Percentiles rank a stretch among this genome's conserved stretches.
These are phyloP conservation scores for Excalfactoria chinensis DNA, from an alignment of 2,113 vertebrate species.

Conservation along the genomic window DNA sequence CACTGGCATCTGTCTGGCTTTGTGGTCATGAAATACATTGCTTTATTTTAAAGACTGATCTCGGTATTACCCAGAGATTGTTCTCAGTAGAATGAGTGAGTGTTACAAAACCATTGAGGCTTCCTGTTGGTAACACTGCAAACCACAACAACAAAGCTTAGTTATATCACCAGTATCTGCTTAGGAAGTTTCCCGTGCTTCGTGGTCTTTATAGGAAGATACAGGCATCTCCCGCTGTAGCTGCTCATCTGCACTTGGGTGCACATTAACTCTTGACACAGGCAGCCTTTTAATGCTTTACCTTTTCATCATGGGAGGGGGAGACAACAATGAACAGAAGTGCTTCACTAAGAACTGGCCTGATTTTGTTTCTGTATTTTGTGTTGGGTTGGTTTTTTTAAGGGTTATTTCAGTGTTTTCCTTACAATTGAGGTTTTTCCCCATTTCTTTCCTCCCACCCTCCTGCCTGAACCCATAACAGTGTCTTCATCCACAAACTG, in stretches of 20 bases:
- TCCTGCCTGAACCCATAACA: background rate
- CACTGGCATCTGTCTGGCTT: conserved; percentile 28
- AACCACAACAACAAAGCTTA: conserved; percentile 63
- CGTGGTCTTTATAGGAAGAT: background rate
- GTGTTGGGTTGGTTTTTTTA: background rate
- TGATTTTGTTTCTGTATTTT: background rate
- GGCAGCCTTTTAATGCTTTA: background rate
- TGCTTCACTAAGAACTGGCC: background rate
- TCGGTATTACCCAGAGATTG: conserved; percentile 11
- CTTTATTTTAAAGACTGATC: conserved; percentile 11
- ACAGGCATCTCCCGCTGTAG: accelerated
- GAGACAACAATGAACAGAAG: background rate
- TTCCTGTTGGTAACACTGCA: conserved; percentile 63
- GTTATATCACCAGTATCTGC: background rate
- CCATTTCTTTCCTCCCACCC: background rate
- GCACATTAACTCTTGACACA: background rate
- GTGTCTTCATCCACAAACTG: background rate
- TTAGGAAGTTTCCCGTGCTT: conserved; percentile 17
- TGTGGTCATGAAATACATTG: conserved; percentile 48
- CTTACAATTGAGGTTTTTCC: background rate
- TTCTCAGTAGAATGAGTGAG: conserved; percentile 46
- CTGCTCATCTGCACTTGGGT: background rate
- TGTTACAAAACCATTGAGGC: conserved; percentile 67
- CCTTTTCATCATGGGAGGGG: background rate
- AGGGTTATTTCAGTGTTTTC: background rate